Base-by-base conservation (phyloP, 2,113 vertebrate genomes). In the Pao palembangensis region DNA sequence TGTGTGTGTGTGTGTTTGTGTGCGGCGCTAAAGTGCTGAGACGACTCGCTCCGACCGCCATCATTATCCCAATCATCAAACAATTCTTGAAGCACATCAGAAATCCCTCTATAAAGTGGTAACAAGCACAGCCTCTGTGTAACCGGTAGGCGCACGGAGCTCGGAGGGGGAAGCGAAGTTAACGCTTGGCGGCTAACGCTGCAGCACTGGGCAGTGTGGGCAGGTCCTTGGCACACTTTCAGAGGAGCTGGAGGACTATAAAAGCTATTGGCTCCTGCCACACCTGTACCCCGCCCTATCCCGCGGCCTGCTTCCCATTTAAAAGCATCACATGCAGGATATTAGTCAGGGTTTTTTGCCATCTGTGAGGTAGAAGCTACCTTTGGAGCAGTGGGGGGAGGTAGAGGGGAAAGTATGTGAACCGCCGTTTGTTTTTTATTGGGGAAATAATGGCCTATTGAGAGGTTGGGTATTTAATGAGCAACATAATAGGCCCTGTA, bases 381-480 rank as follows among this genome's bases (percentile, higher is more conserved):
- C 82, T 88, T 80, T 78, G 77, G 88, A 82, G 82, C 77, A 25
- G 52, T 66, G 76, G 69, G 15, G 64, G n/a, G n/a, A n/a, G 69
- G 77, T 75, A 66, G 76, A 62, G 66, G 78, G 81, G 78, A 85
- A 82, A 87, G 85, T 88, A 88, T 81, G 82, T 80, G 61, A 77
- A 87, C 80, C 72, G 78, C 81, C 82, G 75, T 85, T 87, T 85
- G 80, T 85, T 87, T 91, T 91, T 91, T 91, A 90, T 90, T 91
- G 86, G 85, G 84, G 88, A 90, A 90, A 90, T 91, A 91, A 91
- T 91, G 88, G 88, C 83, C 88, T 88, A 89, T 91, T 91, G 88
- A 90, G 85, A 88, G 78, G 81, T 85, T 86, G 77, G 79, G 82
- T 88, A 87, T 90, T 91, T 90, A 91, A 91, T 90, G 86, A 89